A percentile compares a stretch with the other conserved stretches of the same genome.
These are phyloP conservation scores for Lobophora halterata DNA, from an alignment of 2,888 invertebrate genomes.

Conservation along the genomic window DNA sequence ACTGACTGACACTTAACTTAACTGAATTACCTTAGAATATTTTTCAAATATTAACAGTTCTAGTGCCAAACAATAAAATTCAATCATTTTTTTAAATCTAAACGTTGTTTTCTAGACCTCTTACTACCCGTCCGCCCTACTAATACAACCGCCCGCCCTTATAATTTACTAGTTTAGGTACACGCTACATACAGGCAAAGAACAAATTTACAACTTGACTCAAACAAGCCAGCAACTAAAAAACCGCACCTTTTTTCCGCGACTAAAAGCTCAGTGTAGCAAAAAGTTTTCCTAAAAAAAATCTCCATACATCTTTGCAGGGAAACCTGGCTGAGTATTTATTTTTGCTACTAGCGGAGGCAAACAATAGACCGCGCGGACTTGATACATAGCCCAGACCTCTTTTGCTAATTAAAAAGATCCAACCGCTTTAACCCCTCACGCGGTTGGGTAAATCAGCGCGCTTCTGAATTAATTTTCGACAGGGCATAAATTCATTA, in stretches of 20 bases:
- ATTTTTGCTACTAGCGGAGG: constrained; percentile 20
- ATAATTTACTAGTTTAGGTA: too few species aligned
- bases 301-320: constrained; percentile 25
- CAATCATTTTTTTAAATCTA: too few species aligned
- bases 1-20: too few species aligned
- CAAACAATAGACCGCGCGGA: constrained; percentile 38
- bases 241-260: constrained; percentile 14
- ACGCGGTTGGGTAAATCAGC: constrained; percentile 32
- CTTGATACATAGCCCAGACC: constrained; percentile 48
- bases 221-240: constrained; percentile 11
- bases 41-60: too few species aligned
- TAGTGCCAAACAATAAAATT: too few species aligned
- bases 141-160: too few species aligned
- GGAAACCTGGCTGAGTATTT: constrained; percentile 25
- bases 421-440: constrained; percentile 16
- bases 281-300: constrained; percentile 22
- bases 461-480: constrained; percentile 22
- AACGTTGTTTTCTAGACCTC: too few species aligned
- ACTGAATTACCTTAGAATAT: too few species aligned
- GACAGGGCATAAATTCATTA: constrained; percentile 5
- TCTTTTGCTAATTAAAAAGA: constrained; percentile 64
- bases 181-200: too few species aligned
- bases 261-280: constrained; percentile 9
- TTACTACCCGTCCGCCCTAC: too few species aligned
- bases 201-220: too few species aligned